Conservation (phyloP, 2,797 vertebrate species). For the Anguilla pacifica region DNA sequence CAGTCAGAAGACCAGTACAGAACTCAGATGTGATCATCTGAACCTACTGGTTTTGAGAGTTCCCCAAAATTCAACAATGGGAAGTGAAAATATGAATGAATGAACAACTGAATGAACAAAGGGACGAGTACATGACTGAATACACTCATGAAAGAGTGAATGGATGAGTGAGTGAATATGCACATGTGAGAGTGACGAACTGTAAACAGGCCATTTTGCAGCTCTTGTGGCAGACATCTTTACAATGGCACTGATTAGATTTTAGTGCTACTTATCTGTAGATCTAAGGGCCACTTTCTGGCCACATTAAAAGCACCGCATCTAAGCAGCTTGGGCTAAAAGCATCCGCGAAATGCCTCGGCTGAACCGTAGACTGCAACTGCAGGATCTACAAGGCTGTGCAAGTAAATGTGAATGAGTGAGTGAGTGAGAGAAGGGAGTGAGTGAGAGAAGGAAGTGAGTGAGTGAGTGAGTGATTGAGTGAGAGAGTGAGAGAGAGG, state of each 20-base stretch:
- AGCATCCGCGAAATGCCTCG: not conserved
- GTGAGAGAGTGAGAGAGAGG: constrained; percentile 12
- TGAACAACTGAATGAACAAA: constrained; percentile 23
- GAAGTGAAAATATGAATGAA: constrained; percentile 38
- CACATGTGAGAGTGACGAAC: not conserved
- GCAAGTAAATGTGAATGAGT: not conserved
- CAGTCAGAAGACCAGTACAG: not conserved
- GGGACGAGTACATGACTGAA: not conserved
- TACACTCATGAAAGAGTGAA: constrained; percentile 20
- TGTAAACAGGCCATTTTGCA: not conserved
- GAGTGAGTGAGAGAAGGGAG: not conserved
- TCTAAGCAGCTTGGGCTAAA: not conserved
- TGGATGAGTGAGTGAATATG: constrained; percentile 15
- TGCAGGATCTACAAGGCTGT: not conserved
- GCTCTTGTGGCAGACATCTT: not conserved
- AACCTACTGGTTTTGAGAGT: constrained; percentile 39
- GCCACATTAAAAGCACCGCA: not conserved
- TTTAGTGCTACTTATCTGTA: not conserved
- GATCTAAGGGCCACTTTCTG: not conserved
- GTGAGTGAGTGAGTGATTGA: not conserved
- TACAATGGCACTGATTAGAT: constrained; percentile 11
- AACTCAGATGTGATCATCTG: constrained; percentile 31
- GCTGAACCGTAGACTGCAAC: not conserved
- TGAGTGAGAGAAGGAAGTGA: not conserved
- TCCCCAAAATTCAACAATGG: constrained; percentile 38